phyloP scores from a whole-genome alignment of 2,113 vertebrate species.

The Centrocercus urophasianus region DNA sequence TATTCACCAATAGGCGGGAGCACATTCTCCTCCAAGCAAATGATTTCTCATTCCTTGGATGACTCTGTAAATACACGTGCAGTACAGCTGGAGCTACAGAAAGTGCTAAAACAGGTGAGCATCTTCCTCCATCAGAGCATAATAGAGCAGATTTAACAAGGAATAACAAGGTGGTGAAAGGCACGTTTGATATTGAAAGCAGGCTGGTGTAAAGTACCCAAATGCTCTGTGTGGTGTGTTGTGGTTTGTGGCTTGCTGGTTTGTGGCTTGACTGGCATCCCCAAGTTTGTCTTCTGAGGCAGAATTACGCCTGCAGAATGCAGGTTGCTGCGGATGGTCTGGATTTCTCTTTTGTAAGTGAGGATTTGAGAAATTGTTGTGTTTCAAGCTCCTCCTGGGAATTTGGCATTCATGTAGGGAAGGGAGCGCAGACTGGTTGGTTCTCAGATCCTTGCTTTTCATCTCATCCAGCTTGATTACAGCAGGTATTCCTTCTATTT shows the following conservation, averaged over 20 bases:
- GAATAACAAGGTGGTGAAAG: background rate
- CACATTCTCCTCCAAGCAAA: background rate
- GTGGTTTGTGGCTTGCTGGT: background rate
- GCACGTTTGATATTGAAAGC: background rate
- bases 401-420: background rate
- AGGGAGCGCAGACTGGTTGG: background rate
- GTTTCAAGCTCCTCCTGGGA: fast-evolving
- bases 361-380: background rate
- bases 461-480: background rate
- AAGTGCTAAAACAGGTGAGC: background rate
- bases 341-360: background rate
- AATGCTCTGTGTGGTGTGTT: background rate
- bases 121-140: background rate
- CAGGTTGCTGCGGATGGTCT: background rate
- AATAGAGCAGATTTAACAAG: background rate
- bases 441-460: background rate
- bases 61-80: background rate
- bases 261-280: background rate
- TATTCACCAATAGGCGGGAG: background rate
- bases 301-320: background rate
- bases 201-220: background rate
- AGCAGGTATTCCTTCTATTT: background rate
- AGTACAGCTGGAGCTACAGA: background rate
- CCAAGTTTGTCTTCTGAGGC: background rate
- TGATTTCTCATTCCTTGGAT: background rate